Conservation (phyloP, 2,888 invertebrate species). For the Imbricaverruca yamaguchii region DNA sequence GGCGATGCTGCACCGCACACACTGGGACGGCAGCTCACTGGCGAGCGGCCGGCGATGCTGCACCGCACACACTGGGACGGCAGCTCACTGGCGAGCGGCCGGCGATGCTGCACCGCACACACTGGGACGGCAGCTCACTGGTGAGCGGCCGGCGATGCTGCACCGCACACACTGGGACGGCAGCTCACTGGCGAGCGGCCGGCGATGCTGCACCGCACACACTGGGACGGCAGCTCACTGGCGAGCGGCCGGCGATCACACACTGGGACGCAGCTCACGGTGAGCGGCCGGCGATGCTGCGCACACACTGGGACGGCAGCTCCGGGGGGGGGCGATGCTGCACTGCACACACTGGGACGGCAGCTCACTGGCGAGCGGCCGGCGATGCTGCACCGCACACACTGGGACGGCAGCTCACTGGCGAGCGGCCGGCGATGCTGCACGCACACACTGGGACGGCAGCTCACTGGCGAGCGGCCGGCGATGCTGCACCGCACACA, state of each 20-base stretch:
- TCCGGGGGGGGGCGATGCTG: not conserved
- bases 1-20: not conserved
- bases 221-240: not conserved
- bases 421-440: not conserved
- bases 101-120: not conserved
- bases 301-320: not conserved
- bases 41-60: not conserved
- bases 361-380: not conserved
- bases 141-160: not conserved
- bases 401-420: not conserved
- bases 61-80: not conserved
- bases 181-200: not conserved
- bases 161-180: not conserved
- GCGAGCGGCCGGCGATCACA: too few species aligned
- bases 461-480: not conserved
- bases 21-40: not conserved
- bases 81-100: not conserved
- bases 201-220: not conserved
- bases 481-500: not conserved
- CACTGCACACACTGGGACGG: not conserved
- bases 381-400: not conserved
- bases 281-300: not conserved
- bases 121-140: not conserved
- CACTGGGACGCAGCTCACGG: too few species aligned
- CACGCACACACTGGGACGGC: not conserved